Percentiles rank a stretch among this genome's conserved stretches.
These are phyloP conservation scores for Sarcophaga subvicina DNA, from an alignment of 2,888 invertebrate species.

Conservation along the genomic window DNA sequence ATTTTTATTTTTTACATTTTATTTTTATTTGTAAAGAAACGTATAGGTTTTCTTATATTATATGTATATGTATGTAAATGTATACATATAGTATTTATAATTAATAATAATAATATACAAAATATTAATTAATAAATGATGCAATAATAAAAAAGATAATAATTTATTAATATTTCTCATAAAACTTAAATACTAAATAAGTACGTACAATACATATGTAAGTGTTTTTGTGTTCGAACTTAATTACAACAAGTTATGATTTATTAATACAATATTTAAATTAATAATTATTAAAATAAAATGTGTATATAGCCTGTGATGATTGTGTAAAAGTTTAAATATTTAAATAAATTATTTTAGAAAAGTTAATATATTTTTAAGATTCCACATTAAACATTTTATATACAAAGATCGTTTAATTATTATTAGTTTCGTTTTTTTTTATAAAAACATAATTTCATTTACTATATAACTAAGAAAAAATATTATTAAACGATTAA, in stretches of 20 bases:
- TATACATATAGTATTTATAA: too few species aligned
- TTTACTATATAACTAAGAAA: neutral
- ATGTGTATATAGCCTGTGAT: too few species aligned
- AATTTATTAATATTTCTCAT: constrained; percentile 14
- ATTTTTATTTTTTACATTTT: too few species aligned
- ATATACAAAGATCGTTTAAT: too few species aligned
- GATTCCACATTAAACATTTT: too few species aligned
- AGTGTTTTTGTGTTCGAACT: too few species aligned
- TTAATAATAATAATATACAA: constrained; percentile 17
- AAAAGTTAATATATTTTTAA: neutral
- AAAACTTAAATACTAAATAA: neutral
- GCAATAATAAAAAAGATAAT: constrained; percentile 24
- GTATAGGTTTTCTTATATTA: neutral
- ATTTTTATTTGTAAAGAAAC: too few species aligned
- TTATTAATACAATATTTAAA: too few species aligned
- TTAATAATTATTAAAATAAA: too few species aligned
- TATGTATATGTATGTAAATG: neutral
- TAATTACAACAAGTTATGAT: too few species aligned
- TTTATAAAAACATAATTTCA: neutral
- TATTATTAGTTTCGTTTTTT: neutral
- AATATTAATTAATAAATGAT: constrained; percentile 17
- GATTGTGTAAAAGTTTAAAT: too few species aligned
- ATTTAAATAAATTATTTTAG: neutral
- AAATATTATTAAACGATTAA: neutral
- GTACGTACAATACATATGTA: neutral